Conservation (phyloP, 2,113 vertebrate species). For the Hemibagrus wyckioides region DNA sequence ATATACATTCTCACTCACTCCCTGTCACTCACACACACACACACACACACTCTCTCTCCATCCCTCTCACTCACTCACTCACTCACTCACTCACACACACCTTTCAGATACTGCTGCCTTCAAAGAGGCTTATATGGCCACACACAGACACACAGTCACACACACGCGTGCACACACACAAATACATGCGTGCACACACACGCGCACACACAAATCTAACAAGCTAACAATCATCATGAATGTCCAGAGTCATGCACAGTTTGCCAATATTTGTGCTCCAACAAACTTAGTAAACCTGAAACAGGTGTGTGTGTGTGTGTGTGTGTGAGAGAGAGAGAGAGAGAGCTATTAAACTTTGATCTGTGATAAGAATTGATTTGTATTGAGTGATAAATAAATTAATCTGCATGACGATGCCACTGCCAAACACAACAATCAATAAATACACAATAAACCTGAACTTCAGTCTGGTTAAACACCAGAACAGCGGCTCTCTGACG, state of each 20-base stretch:
- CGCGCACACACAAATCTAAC: not conserved
- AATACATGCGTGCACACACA: not conserved
- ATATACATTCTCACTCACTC: constrained; percentile 10
- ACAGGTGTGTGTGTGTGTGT: not conserved
- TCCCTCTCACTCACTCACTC: not conserved
- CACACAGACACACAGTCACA: no score
- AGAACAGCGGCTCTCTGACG: not conserved
- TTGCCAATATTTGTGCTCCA: not conserved
- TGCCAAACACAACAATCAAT: not conserved
- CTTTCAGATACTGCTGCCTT: not conserved
- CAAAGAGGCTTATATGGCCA: constrained; percentile 12
- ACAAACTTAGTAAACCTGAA: not conserved
- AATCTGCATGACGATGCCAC: not conserved
- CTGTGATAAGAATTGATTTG: not conserved
- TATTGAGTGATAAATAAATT: not conserved
- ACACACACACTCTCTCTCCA: constrained; percentile 15
- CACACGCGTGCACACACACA: not conserved
- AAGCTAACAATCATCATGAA: not conserved
- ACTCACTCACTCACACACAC: constrained; percentile 4
- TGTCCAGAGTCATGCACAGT: not conserved
- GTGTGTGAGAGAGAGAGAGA: not conserved
- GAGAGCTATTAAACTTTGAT: not conserved
- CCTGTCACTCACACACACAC: not conserved
- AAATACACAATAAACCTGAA: not conserved
- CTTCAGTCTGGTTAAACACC: not conserved